Evolutionary conservation across 2,113 vertebrate genomes (phyloP), one percentile per base, ranked within the genome.

Genomic region (Psittacula cyanocephala): DNA sequence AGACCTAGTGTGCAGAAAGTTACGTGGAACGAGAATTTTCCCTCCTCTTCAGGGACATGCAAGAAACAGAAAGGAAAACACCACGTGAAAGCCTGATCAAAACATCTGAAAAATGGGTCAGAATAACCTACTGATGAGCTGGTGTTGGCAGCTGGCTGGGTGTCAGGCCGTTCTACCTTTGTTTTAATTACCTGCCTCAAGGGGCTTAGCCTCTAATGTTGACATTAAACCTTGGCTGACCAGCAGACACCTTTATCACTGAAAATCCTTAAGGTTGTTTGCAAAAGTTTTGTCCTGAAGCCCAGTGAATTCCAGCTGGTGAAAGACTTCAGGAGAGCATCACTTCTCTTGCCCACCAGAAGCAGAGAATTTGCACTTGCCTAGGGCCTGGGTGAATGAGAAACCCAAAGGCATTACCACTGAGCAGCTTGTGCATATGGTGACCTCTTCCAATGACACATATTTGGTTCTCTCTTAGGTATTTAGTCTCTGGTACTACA

Each of bases 391-490:
- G 7, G 8, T 62, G 68, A 67, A 18, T 14, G 53, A 52, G 15
- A 49, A 81, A 41, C 49, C 41, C 13, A 9, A 70, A 69, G 72
- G 27, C n/a, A 79, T 85, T 63, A 15, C 76, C 17, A 2, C 39
- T 41, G 67, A 19, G 24, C 1, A 1, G 43, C 63, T 52, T 39
- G 49, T 20, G 17, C 35, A 7, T 4, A 0, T 3, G 10, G 17
- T 18, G n/a, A 55, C 72, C 44, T 67, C n/a, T 53, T 71, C 17
- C 53, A 44, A 2, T 33, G 24, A 28, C 4, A 23, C 5, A 3
- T 29, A 20, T 75, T 75, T 75, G 27, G 12, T 72, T 69, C 81
- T 68, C 72, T 59, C 17, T 15, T 60, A 20, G 9, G 5, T 78
- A 9, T 84, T 81, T 46, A 37, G 47, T 76, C 43, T 37, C 50